These are phyloP conservation scores for Homarus americanus DNA, from an alignment of 1,140 invertebrate genomes.

Conservation along the genomic window DNA sequence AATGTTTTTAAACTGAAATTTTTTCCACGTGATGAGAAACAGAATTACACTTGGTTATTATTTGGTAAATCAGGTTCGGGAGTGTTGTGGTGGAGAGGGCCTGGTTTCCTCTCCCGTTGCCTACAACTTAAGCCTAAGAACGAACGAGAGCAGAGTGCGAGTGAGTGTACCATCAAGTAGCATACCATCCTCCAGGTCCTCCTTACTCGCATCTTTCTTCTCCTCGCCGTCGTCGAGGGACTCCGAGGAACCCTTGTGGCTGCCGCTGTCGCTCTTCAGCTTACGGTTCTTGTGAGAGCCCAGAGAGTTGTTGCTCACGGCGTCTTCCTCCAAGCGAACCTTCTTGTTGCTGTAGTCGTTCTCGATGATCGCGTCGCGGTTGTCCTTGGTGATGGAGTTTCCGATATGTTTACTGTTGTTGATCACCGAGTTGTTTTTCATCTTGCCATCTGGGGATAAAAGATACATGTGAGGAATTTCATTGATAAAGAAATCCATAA, in stretches of 20 bases:
- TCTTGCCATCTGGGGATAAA: conserved; percentile 69
- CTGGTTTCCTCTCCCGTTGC: conserved; percentile 1
- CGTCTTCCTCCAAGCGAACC: conserved; percentile 79
- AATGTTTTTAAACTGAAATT: too few relatives aligned
- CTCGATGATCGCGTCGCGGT: conserved; percentile 71
- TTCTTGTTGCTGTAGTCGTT: conserved; percentile 75
- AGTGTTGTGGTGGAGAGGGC: not conserved
- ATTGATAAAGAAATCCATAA: too few relatives aligned
- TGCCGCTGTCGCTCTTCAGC: conserved; percentile 87
- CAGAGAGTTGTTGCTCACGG: conserved; percentile 92
- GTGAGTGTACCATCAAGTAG: conserved; percentile 72
- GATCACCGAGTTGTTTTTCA: conserved; percentile 68
- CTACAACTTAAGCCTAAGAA: conserved; percentile 52
- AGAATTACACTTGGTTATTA: too few relatives aligned
- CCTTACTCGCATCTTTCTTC: conserved; percentile 93
- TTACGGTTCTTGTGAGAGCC: conserved; percentile 93
- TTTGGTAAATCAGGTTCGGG: not conserved
- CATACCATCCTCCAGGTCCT: conserved; percentile 84
- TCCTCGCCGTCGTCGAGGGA: conserved; percentile 87
- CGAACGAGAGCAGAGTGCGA: conserved; percentile 63
- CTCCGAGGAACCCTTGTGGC: conserved; percentile 85
- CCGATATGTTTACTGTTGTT: conserved; percentile 74
- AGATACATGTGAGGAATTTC: too few relatives aligned
- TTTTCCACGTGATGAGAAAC: too few relatives aligned
- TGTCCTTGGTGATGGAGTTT: conserved; percentile 75